Percentiles rank a stretch among this genome's conserved stretches.
phyloP scores from a whole-genome alignment of 2,797 vertebrate species.

The Sebastes iracundus region DNA sequence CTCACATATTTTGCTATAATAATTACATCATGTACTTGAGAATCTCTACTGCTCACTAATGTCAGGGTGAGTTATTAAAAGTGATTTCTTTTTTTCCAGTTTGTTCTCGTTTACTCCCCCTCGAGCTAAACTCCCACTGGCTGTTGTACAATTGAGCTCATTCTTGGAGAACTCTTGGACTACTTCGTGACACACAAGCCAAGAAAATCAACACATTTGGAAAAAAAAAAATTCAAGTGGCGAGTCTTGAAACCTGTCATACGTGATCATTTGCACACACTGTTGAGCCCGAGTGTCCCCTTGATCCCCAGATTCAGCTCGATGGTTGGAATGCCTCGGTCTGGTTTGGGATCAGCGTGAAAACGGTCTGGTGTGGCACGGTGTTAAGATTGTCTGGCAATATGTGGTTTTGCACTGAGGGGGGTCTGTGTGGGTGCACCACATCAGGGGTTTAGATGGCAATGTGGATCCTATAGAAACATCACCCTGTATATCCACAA shows the following conservation, averaged over 20 bases:
- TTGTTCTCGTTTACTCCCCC: slow-evolving; percentile 19
- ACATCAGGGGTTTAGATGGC: not conserved
- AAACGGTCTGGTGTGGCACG: slow-evolving; percentile 1
- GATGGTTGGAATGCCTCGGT: slow-evolving; percentile 10
- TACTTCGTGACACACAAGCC: slow-evolving; percentile 23
- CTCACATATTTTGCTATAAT: slow-evolving; percentile 20
- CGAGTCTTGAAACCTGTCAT: slow-evolving; percentile 32
- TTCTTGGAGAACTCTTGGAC: slow-evolving; percentile 38
- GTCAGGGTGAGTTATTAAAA: slow-evolving; percentile 13
- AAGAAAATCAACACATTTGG: slow-evolving; percentile 47
- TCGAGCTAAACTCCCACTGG: slow-evolving; percentile 40
- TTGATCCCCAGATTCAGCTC: not conserved
- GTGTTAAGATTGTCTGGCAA: not conserved
- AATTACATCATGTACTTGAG: slow-evolving; percentile 30
- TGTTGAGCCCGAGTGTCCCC: slow-evolving; percentile 1
- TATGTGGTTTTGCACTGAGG: not conserved
- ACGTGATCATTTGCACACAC: slow-evolving; percentile 25
- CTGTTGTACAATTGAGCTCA: slow-evolving; percentile 44
- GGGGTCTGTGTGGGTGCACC: not conserved
- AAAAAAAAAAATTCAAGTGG: not conserved
- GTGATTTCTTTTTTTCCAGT: slow-evolving; percentile 14
- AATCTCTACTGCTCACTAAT: slow-evolving; percentile 9
- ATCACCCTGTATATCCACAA: not conserved
- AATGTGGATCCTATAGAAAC: not conserved
- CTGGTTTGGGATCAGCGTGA: not conserved